These are phyloP conservation scores for Thymelicus sylvestris DNA, from an alignment of 2,888 invertebrate species.

Conservation along the genomic window DNA sequence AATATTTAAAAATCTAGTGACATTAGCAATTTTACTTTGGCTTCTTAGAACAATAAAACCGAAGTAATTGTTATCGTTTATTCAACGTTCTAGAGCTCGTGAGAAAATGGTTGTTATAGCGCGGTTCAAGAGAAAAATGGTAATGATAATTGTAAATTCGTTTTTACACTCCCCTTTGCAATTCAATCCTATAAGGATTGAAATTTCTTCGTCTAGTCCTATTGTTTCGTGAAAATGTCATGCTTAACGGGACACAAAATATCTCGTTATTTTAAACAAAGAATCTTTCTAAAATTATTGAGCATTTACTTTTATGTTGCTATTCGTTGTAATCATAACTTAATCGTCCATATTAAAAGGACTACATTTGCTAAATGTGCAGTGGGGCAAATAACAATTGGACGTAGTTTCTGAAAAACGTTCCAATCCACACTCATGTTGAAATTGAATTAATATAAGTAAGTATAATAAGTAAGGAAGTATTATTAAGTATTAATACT, in stretches of 20 bases:
- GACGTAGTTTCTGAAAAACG: no score
- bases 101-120: conserved; percentile 4
- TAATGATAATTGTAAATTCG: conserved; percentile 28
- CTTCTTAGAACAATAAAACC: conserved; percentile 3
- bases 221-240: conserved; percentile 7
- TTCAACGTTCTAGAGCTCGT: neutral
- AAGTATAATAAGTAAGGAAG: no score
- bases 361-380: no score
- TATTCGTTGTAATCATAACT: no score
- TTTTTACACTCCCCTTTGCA: conserved; percentile 20
- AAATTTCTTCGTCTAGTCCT: neutral
- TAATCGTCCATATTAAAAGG: no score
- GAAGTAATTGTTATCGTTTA: conserved; percentile 1
- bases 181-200: conserved; percentile 17
- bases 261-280: neutral
- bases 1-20: conserved; percentile 9
- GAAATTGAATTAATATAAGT: no score
- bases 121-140: conserved; percentile 18
- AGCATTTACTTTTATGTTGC: no score
- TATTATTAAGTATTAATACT: no score
- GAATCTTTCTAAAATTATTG: neutral
- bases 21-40: conserved; percentile 7
- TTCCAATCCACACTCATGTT: no score
- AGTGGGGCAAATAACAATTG: no score
- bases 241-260: neutral